Percentiles rank a stretch among this genome's conserved stretches.
Conservation (phyloP, 2,113 vertebrate genomes). For the Aptenodytes forsteri region DNA sequence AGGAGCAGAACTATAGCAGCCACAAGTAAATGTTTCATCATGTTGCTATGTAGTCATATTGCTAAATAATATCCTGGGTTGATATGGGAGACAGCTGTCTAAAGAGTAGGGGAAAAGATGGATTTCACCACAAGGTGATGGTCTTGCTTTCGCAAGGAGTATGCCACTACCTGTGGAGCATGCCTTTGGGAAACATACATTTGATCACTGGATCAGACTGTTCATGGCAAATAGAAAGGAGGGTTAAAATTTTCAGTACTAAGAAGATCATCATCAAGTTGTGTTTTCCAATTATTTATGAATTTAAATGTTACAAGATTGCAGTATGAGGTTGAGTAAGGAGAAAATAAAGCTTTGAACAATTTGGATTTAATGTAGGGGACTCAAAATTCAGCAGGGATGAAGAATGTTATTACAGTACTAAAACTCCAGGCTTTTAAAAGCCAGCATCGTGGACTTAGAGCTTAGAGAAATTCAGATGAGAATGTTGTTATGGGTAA, state of each 20-base stretch:
- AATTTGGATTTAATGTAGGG: neutral
- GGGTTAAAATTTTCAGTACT: neutral
- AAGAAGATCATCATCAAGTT: neutral
- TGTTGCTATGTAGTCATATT: neutral
- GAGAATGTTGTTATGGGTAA: neutral
- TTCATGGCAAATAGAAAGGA: neutral
- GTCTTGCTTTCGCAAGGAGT: slow-evolving; percentile 15
- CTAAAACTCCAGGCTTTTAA: neutral
- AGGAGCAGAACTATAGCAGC: neutral
- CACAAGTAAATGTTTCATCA: neutral
- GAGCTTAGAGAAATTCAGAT: neutral
- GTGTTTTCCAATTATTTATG: neutral
- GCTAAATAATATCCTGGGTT: neutral
- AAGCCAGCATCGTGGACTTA: neutral
- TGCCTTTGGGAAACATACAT: neutral
- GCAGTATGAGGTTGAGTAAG: neutral
- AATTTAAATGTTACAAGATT: neutral
- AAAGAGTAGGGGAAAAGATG: neutral
- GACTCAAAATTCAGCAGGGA: neutral
- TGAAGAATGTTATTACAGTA: neutral
- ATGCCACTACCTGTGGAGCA: neutral
- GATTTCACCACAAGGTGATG: neutral
- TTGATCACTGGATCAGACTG: neutral
- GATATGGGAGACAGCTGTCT: neutral
- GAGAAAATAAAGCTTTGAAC: neutral